Base-by-base conservation (phyloP, 2,113 vertebrate genomes). In the Microcebus murinus region DNA sequence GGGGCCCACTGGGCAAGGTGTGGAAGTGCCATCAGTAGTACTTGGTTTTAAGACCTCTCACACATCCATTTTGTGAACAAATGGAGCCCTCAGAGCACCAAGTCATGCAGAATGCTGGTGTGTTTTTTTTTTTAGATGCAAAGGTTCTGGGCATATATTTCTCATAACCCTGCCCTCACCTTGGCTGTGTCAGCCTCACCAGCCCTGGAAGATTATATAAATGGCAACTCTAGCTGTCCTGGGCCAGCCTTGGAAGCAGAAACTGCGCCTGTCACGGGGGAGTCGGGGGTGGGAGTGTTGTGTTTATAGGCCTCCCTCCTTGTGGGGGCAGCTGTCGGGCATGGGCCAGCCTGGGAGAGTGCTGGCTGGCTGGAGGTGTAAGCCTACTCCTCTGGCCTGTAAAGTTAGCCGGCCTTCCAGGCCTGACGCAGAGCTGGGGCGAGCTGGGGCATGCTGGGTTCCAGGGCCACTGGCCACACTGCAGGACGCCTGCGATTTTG, bases 101-200 rank as follows among this genome's bases (percentile, higher is more conserved):
- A 92, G 82, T 61, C 86, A 9, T 39, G 79, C 29, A 48, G 23
- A 29, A 80, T 27, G 42, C 20, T 2, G 39, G 50, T 52, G 55
- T 39, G 42, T 25, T 63, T 45, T 52, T 48, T 55, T 3, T 29
- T 9, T 31, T 42, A 15, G 29, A 61, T 74, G 55, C 55, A 50
- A 21, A 90, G 63, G 45, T 73, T 52, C 67, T 50, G n/a, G 79
- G n/a, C 91, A 91, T 98, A 76, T 25, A 96, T 96, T 97, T 98
- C 97, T 97, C 90, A 96, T 98, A 90, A 88, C 94, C 91, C 96
- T 95, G 96, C 96, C 89, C 96, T 97, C 90, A 48, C 0, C 61
- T 79, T 94, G 95, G 88, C 96, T 95, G 89, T 95, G 96, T 94
- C 93, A 94, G 90, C 77, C 70, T 70, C 6, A 39, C 65, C 6